Evolutionary conservation across 2,797 vertebrate species (phyloP).

Genomic region (Intellagama lesueurii): DNA sequence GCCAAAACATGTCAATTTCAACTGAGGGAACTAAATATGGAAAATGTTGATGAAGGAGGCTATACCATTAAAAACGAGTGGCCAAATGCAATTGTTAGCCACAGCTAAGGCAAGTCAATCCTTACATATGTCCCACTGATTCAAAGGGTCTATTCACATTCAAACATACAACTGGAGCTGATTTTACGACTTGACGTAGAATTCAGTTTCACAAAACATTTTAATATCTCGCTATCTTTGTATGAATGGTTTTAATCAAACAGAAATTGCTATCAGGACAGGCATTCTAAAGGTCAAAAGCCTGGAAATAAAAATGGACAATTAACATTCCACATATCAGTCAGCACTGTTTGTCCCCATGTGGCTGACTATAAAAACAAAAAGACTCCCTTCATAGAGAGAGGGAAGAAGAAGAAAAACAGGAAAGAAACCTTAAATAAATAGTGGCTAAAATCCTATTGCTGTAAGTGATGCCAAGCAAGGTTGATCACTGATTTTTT

Average conservation of each 20-base stretch:
- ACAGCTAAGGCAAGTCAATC: too few relatives aligned
- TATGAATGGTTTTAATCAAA: not conserved
- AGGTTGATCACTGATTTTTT: too few relatives aligned
- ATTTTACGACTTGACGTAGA: not conserved
- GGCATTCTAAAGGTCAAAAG: conserved; percentile 5
- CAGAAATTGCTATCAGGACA: not conserved
- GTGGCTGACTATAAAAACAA: not conserved
- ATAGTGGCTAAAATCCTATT: not conserved
- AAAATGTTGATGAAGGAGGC: too few relatives aligned
- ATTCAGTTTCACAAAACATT: not conserved
- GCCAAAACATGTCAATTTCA: not conserved
- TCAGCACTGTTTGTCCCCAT: not conserved
- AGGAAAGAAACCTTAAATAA: not conserved
- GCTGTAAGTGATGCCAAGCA: too few relatives aligned
- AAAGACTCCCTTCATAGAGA: not conserved
- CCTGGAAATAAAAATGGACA: not conserved
- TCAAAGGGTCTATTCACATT: too few relatives aligned
- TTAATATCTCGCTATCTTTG: not conserved
- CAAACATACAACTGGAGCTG: too few relatives aligned
- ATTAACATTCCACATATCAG: not conserved
- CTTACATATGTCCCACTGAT: too few relatives aligned
- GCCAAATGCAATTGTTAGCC: too few relatives aligned
- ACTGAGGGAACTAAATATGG: not conserved
- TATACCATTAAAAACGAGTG: too few relatives aligned
- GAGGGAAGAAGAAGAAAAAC: not conserved